These are phyloP conservation scores for Proisotoma minuta DNA, from an alignment of 2,888 invertebrate species.

Conservation along the genomic window DNA sequence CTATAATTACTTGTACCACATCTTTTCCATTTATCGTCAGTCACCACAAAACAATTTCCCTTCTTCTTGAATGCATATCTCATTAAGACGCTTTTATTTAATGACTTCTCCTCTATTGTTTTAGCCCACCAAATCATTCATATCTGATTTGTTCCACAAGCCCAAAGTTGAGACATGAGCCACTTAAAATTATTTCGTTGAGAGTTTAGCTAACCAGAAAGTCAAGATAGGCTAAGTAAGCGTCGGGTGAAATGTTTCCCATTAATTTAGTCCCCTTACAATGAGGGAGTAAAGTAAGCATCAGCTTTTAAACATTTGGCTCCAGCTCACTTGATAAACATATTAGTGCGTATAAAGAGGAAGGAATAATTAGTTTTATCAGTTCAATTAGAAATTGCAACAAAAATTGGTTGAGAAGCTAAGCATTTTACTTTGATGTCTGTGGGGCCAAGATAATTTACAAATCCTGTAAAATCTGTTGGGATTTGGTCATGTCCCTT, in stretches of 20 bases:
- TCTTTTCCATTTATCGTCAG: not conserved
- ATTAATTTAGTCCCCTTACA: no score
- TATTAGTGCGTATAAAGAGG: no score
- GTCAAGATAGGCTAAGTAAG: constrained; percentile 25
- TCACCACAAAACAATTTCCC: not conserved
- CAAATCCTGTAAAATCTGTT: constrained; percentile 1
- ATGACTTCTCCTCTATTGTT: not conserved
- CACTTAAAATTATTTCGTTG: not conserved
- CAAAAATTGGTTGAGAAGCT: no score
- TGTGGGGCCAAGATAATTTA: constrained; percentile 1
- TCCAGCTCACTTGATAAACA: no score
- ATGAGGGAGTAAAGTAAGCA: no score
- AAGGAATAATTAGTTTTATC: no score
- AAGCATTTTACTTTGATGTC: no score
- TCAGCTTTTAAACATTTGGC: no score
- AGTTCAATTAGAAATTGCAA: no score
- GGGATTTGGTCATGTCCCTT: not conserved
- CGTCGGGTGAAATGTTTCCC: no score
- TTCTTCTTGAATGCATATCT: not conserved
- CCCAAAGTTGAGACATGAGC: constrained; percentile 12
- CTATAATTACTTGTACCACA: not conserved
- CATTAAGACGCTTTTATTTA: constrained; percentile 5
- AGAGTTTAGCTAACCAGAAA: constrained; percentile 35
- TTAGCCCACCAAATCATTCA: constrained; percentile 17
- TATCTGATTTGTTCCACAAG: no score